Percentiles rank a stretch among this genome's conserved stretches.
Evolutionary conservation across 2,113 vertebrate species (phyloP).

Genomic region (Phoenicopterus ruber): DNA sequence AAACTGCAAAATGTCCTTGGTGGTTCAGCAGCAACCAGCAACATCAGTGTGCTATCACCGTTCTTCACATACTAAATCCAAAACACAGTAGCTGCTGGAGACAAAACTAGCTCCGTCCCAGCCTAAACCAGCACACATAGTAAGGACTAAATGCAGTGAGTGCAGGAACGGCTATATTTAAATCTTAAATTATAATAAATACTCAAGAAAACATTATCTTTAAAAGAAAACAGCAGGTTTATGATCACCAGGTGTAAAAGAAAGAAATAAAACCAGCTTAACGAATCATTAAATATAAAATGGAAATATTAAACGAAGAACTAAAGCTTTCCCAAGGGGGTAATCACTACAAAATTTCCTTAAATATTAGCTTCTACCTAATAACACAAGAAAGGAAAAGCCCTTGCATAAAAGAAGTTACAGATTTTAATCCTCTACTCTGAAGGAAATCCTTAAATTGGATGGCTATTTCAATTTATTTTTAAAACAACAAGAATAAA

Average conservation of each 20-base stretch:
- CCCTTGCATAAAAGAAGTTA: neutral
- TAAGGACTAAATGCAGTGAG: slow-evolving; percentile 19
- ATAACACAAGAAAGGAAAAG: slow-evolving; percentile 13
- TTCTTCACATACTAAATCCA: too few species aligned
- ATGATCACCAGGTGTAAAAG: neutral
- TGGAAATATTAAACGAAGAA: slow-evolving; percentile 27
- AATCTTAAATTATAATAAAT: slow-evolving; percentile 51
- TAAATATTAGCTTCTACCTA: slow-evolving; percentile 14
- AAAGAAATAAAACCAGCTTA: neutral
- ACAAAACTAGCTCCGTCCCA: too few species aligned
- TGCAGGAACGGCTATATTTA: slow-evolving; percentile 38
- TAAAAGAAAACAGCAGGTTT: slow-evolving; percentile 44
- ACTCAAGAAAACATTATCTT: slow-evolving; percentile 34
- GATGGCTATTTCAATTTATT: neutral
- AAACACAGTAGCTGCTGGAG: too few species aligned
- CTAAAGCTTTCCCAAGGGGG: neutral
- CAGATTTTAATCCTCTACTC: neutral
- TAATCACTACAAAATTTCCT: neutral
- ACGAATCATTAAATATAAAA: slow-evolving; percentile 24
- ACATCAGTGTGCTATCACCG: too few species aligned
- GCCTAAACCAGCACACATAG: too few species aligned
- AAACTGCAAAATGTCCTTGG: too few species aligned
- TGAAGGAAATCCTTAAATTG: slow-evolving; percentile 10
- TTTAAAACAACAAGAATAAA: slow-evolving; percentile 16
- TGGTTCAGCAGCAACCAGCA: too few species aligned